These are phyloP conservation scores for Boloria selene DNA, from an alignment of 2,888 invertebrate species.

Conservation along the genomic window DNA sequence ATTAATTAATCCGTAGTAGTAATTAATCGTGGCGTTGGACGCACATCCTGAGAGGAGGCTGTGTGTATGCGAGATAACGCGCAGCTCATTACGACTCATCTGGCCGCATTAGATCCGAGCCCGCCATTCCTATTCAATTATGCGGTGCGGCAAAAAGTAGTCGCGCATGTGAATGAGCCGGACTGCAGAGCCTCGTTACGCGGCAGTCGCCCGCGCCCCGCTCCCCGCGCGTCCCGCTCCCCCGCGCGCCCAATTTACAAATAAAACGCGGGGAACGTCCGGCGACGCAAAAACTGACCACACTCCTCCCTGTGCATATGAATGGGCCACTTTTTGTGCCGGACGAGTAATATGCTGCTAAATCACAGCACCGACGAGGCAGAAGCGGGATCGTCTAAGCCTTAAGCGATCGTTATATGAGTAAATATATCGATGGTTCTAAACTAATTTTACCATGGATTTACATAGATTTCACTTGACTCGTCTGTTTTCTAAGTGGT, in stretches of 20 bases:
- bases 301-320: slow-evolving; percentile 72
- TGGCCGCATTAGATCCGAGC: slow-evolving; percentile 45
- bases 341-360: slow-evolving; percentile 59
- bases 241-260: slow-evolving; percentile 72
- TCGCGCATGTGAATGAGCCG: slow-evolving; percentile 75
- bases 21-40: slow-evolving; percentile 14
- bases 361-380: slow-evolving; percentile 10
- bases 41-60: slow-evolving; percentile 2
- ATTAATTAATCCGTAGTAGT: slow-evolving; percentile 20
- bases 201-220: slow-evolving; percentile 41
- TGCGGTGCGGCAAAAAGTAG: slow-evolving; percentile 73
- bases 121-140: slow-evolving; percentile 75
- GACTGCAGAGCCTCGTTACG: slow-evolving; percentile 63
- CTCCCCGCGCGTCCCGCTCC: slow-evolving; percentile 30
- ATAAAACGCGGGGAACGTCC: slow-evolving; percentile 79
- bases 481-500: too few species aligned
- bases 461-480: too few species aligned
- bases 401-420: too few species aligned
- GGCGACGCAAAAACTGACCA: slow-evolving; percentile 73
- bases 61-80: slow-evolving; percentile 21
- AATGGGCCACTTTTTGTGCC: slow-evolving; percentile 72
- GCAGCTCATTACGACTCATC: slow-evolving; percentile 39
- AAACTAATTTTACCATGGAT: too few species aligned
- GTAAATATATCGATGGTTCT: too few species aligned
- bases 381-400: too few species aligned